A percentile compares a stretch with the other conserved stretches of the same genome.
phyloP scores from a whole-genome alignment of 1,140 invertebrate genomes.

The Zaprionus inermis region DNA sequence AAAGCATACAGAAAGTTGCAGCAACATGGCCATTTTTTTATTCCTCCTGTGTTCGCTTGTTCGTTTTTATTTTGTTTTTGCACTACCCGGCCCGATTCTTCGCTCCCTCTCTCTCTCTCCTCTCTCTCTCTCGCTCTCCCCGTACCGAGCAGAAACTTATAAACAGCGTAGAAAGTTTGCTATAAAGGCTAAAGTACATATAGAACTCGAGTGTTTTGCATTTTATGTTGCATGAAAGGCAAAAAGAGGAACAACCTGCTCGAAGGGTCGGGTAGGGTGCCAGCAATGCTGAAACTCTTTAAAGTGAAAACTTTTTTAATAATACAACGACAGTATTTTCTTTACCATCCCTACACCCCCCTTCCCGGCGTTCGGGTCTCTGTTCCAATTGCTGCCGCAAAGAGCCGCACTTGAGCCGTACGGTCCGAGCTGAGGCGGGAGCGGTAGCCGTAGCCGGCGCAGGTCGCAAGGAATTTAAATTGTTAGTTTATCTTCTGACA shows the following conservation, averaged over 20 bases:
- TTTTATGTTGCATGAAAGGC: slow-evolving; percentile 65
- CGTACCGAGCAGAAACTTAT: slow-evolving; percentile 63
- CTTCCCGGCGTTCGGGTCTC: too few species aligned
- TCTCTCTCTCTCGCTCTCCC: slow-evolving; percentile 14
- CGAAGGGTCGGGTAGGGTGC: not conserved
- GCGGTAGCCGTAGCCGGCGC: not conserved
- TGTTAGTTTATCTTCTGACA: slow-evolving; percentile 72
- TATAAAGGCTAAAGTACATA: slow-evolving; percentile 75
- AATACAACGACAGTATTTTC: slow-evolving; percentile 60
- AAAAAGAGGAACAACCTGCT: slow-evolving; percentile 16
- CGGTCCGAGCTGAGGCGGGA: not conserved
- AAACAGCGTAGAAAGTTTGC: slow-evolving; percentile 76
- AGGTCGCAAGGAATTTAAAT: slow-evolving; percentile 71
- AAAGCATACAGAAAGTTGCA: slow-evolving; percentile 70
- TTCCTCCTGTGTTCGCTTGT: not conserved
- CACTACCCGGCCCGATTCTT: too few species aligned
- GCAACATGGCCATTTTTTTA: slow-evolving; percentile 54
- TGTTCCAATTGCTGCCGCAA: slow-evolving; percentile 20
- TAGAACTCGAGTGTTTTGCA: slow-evolving; percentile 73
- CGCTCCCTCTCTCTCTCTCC: not conserved
- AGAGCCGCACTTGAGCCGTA: slow-evolving; percentile 34
- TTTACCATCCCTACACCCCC: not conserved
- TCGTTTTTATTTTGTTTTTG: slow-evolving; percentile 23
- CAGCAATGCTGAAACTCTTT: slow-evolving; percentile 57
- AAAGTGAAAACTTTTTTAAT: slow-evolving; percentile 77